These are phyloP conservation scores for Dicerorhinus sumatrensis DNA, from an alignment of 2,113 vertebrate genomes.

Conservation along the genomic window DNA sequence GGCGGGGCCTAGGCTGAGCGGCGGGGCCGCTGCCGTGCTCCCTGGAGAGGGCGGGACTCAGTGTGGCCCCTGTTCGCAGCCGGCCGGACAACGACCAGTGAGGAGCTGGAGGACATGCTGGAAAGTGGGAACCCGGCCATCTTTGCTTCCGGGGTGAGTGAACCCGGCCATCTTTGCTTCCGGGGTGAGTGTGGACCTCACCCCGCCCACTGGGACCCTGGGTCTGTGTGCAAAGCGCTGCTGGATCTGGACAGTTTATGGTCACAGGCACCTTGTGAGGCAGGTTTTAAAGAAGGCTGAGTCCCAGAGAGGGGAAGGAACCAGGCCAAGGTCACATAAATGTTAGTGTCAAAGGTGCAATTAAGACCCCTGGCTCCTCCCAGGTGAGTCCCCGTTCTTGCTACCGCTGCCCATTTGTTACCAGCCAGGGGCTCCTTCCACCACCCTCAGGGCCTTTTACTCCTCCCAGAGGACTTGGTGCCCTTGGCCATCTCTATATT, in stretches of 20 bases:
- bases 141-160: constrained; percentile 96
- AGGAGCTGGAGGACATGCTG: constrained; percentile 98
- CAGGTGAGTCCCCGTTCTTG: not conserved
- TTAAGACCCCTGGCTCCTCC: not conserved
- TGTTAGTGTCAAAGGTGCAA: not conserved
- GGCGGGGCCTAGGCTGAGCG: too few species aligned
- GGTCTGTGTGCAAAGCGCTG: not conserved
- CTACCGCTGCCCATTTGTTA: not conserved
- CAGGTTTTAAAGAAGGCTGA: not conserved
- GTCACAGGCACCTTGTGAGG: not conserved
- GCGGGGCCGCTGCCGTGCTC: not conserved
- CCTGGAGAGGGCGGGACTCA: not conserved
- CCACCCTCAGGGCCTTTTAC: not conserved
- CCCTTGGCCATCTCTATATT: not conserved
- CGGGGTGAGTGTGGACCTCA: constrained; percentile 88
- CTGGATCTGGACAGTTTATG: not conserved
- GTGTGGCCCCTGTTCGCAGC: constrained; percentile 84
- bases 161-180: constrained; percentile 98
- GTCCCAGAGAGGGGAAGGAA: not conserved
- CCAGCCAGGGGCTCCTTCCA: not conserved
- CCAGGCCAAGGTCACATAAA: not conserved
- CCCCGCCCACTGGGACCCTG: not conserved
- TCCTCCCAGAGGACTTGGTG: not conserved
- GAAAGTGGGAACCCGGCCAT: constrained; percentile 98
- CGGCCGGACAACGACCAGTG: constrained; percentile 96